Conservation (phyloP, 2,888 invertebrate species). For the Drosophila algonquin region DNA sequence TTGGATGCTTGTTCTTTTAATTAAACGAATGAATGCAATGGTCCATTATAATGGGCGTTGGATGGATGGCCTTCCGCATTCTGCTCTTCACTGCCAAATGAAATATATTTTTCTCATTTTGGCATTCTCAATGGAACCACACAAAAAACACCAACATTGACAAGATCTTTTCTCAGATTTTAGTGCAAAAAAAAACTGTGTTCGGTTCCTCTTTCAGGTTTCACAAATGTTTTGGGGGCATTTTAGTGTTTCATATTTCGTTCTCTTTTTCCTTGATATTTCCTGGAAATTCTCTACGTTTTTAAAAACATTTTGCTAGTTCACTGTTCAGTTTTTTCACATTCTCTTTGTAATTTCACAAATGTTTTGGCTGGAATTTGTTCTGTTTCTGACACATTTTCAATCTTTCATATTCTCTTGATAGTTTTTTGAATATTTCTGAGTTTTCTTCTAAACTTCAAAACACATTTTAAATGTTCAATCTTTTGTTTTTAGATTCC, state of each 20-base stretch:
- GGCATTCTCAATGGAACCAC: conserved; percentile 20
- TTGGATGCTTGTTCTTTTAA: conserved; percentile 45
- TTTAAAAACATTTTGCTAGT: background rate
- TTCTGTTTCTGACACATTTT: background rate
- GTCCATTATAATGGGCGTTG: conserved; percentile 16
- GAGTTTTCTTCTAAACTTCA: background rate
- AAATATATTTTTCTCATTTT: conserved; percentile 37
- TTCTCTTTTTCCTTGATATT: background rate
- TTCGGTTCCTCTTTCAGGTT: background rate
- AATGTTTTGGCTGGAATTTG: background rate
- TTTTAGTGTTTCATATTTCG: background rate
- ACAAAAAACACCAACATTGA: conserved; percentile 9
- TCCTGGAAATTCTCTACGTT: background rate
- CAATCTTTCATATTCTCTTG: background rate
- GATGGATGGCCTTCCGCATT: conserved; percentile 25
- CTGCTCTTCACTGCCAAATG: conserved; percentile 15
- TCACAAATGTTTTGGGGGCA: background rate
- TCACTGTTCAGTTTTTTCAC: background rate
- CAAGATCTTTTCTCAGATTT: conserved; percentile 18
- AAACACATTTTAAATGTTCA: background rate
- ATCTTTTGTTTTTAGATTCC: background rate
- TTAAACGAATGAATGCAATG: conserved; percentile 54
- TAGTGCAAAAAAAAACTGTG: background rate
- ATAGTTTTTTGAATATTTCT: background rate
- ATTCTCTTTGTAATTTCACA: background rate